Conservation (phyloP, 2,888 invertebrate genomes). For the Caenorhabditis afra region DNA sequence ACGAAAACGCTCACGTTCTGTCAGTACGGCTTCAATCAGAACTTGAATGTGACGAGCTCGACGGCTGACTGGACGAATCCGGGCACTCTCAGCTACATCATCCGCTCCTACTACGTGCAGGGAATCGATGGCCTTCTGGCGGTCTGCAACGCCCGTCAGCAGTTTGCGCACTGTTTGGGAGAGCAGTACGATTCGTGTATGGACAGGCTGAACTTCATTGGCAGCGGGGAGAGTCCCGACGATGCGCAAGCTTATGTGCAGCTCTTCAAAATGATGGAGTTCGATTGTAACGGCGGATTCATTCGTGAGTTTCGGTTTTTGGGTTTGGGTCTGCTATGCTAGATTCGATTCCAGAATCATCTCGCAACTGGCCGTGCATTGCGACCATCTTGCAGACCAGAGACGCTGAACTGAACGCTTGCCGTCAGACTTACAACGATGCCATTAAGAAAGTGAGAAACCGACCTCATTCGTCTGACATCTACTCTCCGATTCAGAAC, state of each 20-base stretch:
- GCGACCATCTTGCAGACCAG: constrained; percentile 21
- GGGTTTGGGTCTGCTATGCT: neutral
- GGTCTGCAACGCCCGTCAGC: constrained; percentile 60
- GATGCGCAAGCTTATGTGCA: constrained; percentile 50
- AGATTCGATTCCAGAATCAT: constrained; percentile 1
- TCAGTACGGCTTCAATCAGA: constrained; percentile 54
- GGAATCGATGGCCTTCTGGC: constrained; percentile 54
- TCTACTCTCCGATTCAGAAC: constrained; percentile 5
- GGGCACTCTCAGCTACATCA: constrained; percentile 33
- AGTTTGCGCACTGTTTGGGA: constrained; percentile 60
- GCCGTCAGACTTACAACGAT: constrained; percentile 20
- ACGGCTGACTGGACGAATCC: constrained; percentile 56
- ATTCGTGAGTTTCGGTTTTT: constrained; percentile 50
- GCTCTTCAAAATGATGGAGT: constrained; percentile 58
- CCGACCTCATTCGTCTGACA: too few relatives aligned
- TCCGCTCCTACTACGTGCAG: constrained; percentile 33
- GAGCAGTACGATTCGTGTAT: constrained; percentile 62
- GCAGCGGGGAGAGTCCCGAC: constrained; percentile 38
- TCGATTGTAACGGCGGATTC: constrained; percentile 65
- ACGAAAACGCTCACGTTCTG: constrained; percentile 34
- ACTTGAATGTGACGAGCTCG: constrained; percentile 47
- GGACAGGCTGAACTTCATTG: constrained; percentile 50
- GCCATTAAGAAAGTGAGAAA: neutral
- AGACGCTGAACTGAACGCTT: constrained; percentile 9
- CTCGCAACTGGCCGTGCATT: constrained; percentile 28